Evolutionary conservation across 2,113 vertebrate species (phyloP).

Genomic region (Eptesicus fuscus): DNA sequence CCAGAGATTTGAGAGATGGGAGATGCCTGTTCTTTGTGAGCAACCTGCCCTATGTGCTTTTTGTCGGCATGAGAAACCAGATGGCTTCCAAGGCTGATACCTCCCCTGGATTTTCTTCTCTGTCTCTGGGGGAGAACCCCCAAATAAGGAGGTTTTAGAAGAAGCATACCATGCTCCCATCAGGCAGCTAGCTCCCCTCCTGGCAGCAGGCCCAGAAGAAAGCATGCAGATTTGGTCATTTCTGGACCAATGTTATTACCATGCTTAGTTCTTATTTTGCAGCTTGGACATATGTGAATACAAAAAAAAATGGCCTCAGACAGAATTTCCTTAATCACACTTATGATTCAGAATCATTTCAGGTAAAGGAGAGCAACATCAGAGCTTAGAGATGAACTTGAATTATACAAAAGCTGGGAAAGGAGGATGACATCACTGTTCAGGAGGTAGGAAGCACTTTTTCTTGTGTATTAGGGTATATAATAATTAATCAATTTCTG

Average conservation of each 20-base stretch:
- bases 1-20: background rate
- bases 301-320: conserved; percentile 73
- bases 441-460: conserved; percentile 39
- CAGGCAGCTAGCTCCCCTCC: conserved; percentile 65
- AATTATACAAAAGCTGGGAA: conserved; percentile 48
- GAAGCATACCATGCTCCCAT: conserved; percentile 72
- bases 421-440: conserved; percentile 43
- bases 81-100: background rate
- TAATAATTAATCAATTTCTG: conserved; percentile 54
- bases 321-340: conserved; percentile 78
- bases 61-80: background rate
- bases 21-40: background rate
- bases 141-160: conserved; percentile 78
- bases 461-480: conserved; percentile 75
- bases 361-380: conserved; percentile 69
- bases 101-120: background rate
- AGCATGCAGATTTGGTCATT: conserved; percentile 10
- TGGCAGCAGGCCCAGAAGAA: conserved; percentile 15
- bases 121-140: conserved; percentile 75
- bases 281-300: conserved; percentile 78
- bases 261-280: conserved; percentile 85
- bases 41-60: background rate
- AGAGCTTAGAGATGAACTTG: conserved; percentile 74
- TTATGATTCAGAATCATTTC: conserved; percentile 77
- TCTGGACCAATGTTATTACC: conserved; percentile 73